These are phyloP conservation scores for Pycnomerus fuliginosus DNA, from an alignment of 2,888 invertebrate species.

Conservation along the genomic window DNA sequence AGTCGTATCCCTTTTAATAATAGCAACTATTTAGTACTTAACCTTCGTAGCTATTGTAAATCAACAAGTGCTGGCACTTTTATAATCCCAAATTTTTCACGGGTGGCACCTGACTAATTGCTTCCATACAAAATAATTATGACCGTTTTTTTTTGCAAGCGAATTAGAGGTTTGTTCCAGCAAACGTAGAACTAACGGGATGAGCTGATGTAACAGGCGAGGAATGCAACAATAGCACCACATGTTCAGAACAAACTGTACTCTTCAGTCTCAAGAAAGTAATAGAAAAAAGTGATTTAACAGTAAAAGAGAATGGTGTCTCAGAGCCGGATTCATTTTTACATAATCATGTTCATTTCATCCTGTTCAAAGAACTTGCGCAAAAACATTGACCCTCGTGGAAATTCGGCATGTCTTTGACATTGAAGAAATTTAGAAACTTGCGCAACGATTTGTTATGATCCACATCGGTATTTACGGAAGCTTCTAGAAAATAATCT, in stretches of 20 bases:
- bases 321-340: slow-evolving; percentile 29
- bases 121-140: too few relatives aligned
- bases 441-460: background rate
- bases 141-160: too few relatives aligned
- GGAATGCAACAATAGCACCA: slow-evolving; percentile 32
- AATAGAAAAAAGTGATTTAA: slow-evolving; percentile 36
- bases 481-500: slow-evolving; percentile 2
- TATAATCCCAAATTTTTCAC: too few relatives aligned
- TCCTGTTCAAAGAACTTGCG: slow-evolving; percentile 9
- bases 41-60: too few relatives aligned
- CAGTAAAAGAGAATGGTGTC: slow-evolving; percentile 36
- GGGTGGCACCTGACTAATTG: too few relatives aligned
- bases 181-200: slow-evolving; percentile 29
- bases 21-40: too few relatives aligned
- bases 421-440: slow-evolving; percentile 1
- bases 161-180: slow-evolving; percentile 19
- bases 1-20: too few relatives aligned
- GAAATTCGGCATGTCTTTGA: slow-evolving; percentile 2
- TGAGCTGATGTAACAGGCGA: slow-evolving; percentile 30
- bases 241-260: slow-evolving; percentile 32
- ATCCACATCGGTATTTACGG: too few relatives aligned
- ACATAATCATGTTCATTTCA: slow-evolving; percentile 30
- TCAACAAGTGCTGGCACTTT: too few relatives aligned
- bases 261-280: slow-evolving; percentile 31
- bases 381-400: slow-evolving; percentile 1